These are phyloP conservation scores for Autographa gamma DNA, from an alignment of 2,888 invertebrate species.

Conservation along the genomic window DNA sequence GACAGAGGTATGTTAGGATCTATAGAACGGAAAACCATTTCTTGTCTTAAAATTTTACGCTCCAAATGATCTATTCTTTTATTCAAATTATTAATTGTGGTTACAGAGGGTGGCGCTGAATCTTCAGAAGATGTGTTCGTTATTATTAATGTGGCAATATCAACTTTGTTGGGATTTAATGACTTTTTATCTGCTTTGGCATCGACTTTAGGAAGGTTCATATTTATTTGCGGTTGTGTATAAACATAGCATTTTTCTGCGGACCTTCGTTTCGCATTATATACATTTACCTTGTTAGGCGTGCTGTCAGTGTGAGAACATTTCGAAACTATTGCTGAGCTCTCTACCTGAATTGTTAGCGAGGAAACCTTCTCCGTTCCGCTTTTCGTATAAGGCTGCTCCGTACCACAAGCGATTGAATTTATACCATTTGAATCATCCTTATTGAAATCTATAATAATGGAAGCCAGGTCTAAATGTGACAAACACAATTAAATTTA, in stretches of 20 bases:
- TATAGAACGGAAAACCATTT: slow-evolving; percentile 79
- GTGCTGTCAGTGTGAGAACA: slow-evolving; percentile 62
- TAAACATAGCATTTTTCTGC: slow-evolving; percentile 78
- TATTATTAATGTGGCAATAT: slow-evolving; percentile 73
- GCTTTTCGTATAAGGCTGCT: slow-evolving; percentile 57
- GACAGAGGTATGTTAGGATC: slow-evolving; percentile 74
- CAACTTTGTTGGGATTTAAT: slow-evolving; percentile 67
- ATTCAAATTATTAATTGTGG: slow-evolving; percentile 68
- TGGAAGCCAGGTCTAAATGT: slow-evolving; percentile 14
- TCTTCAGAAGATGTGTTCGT: slow-evolving; percentile 73
- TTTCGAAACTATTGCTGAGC: slow-evolving; percentile 64
- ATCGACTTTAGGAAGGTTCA: slow-evolving; percentile 73
- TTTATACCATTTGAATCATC: slow-evolving; percentile 65
- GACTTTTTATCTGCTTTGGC: slow-evolving; percentile 65
- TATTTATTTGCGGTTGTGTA: slow-evolving; percentile 72
- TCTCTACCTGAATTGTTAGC: slow-evolving; percentile 64
- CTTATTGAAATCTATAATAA: slow-evolving; percentile 71
- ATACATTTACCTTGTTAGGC: slow-evolving; percentile 58
- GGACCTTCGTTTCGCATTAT: slow-evolving; percentile 65
- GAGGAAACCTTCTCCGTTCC: slow-evolving; percentile 64
- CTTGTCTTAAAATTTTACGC: slow-evolving; percentile 78
- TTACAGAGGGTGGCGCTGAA: slow-evolving; percentile 58
- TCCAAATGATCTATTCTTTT: slow-evolving; percentile 79
- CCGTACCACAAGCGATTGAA: slow-evolving; percentile 63
- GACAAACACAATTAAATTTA: slow-evolving; percentile 11